phyloP scores from a whole-genome alignment of 1,140 invertebrate genomes.

The Ceratoteleas bidentatus region DNA sequence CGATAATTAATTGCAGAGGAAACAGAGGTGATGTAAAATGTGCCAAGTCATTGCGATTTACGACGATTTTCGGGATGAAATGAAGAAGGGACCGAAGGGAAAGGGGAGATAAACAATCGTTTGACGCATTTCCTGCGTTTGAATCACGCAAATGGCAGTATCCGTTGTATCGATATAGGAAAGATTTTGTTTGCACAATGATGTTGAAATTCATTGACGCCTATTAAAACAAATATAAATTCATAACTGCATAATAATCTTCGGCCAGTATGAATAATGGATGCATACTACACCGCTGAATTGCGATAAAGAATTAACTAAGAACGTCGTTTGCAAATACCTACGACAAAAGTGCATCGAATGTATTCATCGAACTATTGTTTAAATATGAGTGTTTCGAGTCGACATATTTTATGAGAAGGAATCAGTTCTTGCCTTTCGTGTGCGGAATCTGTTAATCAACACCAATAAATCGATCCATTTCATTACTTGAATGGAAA shows the following conservation, averaged over 20 bases:
- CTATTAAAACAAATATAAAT: constrained; percentile 42
- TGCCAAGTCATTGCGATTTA: background rate
- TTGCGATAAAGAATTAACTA: constrained; percentile 5
- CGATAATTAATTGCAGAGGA: constrained; percentile 31
- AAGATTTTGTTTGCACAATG: constrained; percentile 20
- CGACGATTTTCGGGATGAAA: background rate
- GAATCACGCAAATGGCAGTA: constrained; percentile 26
- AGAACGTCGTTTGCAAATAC: constrained; percentile 13
- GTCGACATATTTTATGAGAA: too few relatives aligned
- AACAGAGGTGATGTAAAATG: background rate
- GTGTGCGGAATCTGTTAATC: too few relatives aligned
- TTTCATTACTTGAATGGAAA: too few relatives aligned
- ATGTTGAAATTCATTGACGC: constrained; percentile 25
- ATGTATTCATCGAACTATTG: constrained; percentile 12
- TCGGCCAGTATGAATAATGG: constrained; percentile 26
- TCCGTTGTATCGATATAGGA: constrained; percentile 5
- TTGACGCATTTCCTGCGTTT: constrained; percentile 36
- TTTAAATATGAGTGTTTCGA: constrained; percentile 12
- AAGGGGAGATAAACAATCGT: background rate
- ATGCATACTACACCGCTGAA: constrained; percentile 17
- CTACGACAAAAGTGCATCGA: constrained; percentile 3
- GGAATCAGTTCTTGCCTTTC: too few relatives aligned
- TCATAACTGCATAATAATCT: constrained; percentile 38
- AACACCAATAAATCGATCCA: too few relatives aligned
- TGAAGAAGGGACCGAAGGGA: background rate